These are phyloP conservation scores for Agelaius tricolor DNA, from an alignment of 2,113 vertebrate species.

Conservation along the genomic window DNA sequence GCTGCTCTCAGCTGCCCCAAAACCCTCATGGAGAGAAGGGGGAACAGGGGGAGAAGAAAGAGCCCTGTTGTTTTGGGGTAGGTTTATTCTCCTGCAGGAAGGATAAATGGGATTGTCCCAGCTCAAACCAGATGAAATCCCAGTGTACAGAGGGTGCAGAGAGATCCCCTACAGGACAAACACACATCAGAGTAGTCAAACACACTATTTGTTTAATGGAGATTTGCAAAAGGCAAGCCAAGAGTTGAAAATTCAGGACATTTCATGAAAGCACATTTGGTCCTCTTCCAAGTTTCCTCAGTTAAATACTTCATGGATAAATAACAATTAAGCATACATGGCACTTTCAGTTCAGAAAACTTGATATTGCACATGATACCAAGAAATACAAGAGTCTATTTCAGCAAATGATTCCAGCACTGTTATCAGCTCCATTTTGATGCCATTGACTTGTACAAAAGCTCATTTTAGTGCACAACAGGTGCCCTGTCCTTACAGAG, in stretches of 20 bases:
- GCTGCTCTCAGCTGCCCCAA: neutral
- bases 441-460: neutral
- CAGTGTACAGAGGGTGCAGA: neutral
- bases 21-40: accelerated
- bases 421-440: neutral
- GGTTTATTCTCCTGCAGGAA: neutral
- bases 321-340: slow-evolving; percentile 54
- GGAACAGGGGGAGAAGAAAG: no score
- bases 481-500: neutral
- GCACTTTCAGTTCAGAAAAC: slow-evolving; percentile 47
- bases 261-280: slow-evolving; percentile 69
- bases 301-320: slow-evolving; percentile 65
- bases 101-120: neutral
- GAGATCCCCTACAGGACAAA: neutral
- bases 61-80: no score
- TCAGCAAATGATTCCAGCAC: slow-evolving; percentile 52
- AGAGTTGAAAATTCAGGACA: slow-evolving; percentile 55
- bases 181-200: neutral
- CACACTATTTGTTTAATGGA: slow-evolving; percentile 66
- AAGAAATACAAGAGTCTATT: slow-evolving; percentile 32
- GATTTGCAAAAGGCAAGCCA: slow-evolving; percentile 69
- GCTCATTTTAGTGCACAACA: slow-evolving; percentile 4
- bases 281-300: slow-evolving; percentile 52
- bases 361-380: slow-evolving; percentile 74
- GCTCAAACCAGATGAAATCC: neutral